Conservation (phyloP, 2,888 invertebrate genomes). For the Tromatobia lineatoria region DNA sequence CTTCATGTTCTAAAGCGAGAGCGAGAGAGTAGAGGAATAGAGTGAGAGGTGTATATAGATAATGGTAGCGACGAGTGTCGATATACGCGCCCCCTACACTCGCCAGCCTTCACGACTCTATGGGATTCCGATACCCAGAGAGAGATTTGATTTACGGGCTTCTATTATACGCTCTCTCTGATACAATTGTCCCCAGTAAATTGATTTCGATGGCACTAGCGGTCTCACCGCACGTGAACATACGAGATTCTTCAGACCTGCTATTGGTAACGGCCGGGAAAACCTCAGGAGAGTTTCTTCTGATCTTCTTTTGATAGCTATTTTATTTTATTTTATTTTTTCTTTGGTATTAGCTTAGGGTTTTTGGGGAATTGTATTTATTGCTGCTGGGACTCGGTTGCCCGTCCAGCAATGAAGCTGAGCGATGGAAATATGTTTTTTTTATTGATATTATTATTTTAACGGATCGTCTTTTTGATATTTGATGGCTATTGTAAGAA, state of each 20-base stretch:
- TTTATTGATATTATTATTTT: not conserved
- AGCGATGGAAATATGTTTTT: not conserved
- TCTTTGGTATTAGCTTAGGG: not conserved
- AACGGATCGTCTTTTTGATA: not conserved
- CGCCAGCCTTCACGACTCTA: conserved; percentile 35
- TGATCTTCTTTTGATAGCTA: conserved; percentile 32
- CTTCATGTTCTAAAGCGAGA: conserved; percentile 41
- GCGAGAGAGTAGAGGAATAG: not conserved
- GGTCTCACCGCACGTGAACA: conserved; percentile 47
- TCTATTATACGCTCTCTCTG: conserved; percentile 64
- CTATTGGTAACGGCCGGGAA: conserved; percentile 24
- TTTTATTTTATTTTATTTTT: conserved; percentile 20
- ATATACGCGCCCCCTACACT: conserved; percentile 5
- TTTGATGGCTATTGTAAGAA: too few species aligned
- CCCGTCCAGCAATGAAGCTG: not conserved
- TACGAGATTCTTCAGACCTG: conserved; percentile 37
- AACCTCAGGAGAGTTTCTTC: conserved; percentile 42
- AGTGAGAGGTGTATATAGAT: conserved; percentile 26
- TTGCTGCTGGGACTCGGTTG: not conserved
- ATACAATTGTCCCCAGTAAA: conserved; percentile 65
- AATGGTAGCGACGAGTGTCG: conserved; percentile 53
- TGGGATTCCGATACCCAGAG: conserved; percentile 66
- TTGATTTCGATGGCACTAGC: conserved; percentile 57
- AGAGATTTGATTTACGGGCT: conserved; percentile 71
- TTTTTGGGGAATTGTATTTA: conserved; percentile 6